phyloP scores from a whole-genome alignment of 2,113 vertebrate species.

The Mus musculus region GRCm39 chr9:49679501-49680000 shows the following conservation, averaged over 20 bases:
- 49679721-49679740: background rate
- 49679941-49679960: background rate
- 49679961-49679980: background rate
- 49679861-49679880: background rate
- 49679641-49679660: background rate
- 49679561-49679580: background rate
- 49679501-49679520: background rate
- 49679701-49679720: background rate
- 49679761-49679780: background rate
- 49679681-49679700: background rate
- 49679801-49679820: background rate
- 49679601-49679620: background rate
- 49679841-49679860: background rate
- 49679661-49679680: constrained; percentile 2
- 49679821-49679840: background rate
- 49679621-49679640: background rate
- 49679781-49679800: background rate
- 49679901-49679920: background rate
- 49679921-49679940: background rate
- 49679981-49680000: background rate
- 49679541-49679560: background rate
- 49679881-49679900: background rate
- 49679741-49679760: background rate
- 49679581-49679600: background rate
- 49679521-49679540: background rate